A percentile compares a stretch with the other conserved stretches of the same genome.
Conservation (phyloP, 2,797 vertebrate genomes). For the Chelmon rostratus region DNA sequence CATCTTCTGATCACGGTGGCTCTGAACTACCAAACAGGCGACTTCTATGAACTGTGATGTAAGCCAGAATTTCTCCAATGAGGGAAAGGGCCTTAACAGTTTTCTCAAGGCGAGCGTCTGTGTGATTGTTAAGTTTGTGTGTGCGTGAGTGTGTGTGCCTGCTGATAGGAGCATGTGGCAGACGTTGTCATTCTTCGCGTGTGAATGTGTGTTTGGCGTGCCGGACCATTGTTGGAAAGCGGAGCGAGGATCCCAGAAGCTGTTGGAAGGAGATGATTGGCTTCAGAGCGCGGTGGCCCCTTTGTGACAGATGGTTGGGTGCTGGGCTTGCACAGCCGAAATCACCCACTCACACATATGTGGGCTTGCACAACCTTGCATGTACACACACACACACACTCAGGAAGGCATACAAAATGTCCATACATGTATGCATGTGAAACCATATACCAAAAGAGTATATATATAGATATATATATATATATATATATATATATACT, state of each 20-base stretch:
- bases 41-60: constrained; percentile 45
- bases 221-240: constrained; percentile 82
- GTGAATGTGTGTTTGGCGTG: constrained; percentile 80
- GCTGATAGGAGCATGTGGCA: constrained; percentile 78
- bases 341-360: constrained; percentile 81
- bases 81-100: constrained; percentile 57
- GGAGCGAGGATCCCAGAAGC: constrained; percentile 86
- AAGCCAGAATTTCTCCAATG: constrained; percentile 58
- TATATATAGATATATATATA: constrained; percentile 33
- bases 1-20: constrained; percentile 34
- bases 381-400: constrained; percentile 5
- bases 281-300: constrained; percentile 90
- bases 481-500: constrained; percentile 1
- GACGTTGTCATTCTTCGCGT: constrained; percentile 81
- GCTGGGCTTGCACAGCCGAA: constrained; percentile 88
- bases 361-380: constrained; percentile 56
- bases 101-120: constrained; percentile 63
- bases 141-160: constrained; percentile 53
- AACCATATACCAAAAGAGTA: background rate
- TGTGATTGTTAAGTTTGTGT: constrained; percentile 66
- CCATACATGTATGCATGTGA: constrained; percentile 35
- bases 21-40: constrained; percentile 50
- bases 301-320: constrained; percentile 94
- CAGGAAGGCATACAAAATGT: constrained; percentile 50
- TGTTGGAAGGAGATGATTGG: constrained; percentile 90